Evolutionary conservation across 2,113 vertebrate genomes (phyloP).

Genomic region (Chascanopsetta lugubris): DNA sequence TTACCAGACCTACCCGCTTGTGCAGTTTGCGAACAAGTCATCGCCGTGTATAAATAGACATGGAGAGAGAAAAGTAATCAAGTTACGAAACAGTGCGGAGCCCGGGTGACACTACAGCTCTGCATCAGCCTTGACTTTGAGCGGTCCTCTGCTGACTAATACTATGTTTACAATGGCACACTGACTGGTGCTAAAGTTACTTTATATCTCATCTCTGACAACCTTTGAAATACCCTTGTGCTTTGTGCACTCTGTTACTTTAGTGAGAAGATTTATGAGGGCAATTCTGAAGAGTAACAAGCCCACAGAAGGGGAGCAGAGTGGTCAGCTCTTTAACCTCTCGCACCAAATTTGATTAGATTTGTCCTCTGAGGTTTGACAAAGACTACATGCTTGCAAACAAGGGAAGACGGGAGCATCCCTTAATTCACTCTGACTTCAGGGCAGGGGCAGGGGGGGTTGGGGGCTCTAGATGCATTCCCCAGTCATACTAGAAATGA

Average conservation of each 20-base stretch:
- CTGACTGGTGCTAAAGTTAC: conserved; percentile 73
- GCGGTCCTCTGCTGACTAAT: conserved; percentile 58
- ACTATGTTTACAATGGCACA: conserved; percentile 66
- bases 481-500: conserved; percentile 50
- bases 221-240: conserved; percentile 78
- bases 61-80: neutral
- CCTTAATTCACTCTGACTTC: conserved; percentile 63
- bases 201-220: conserved; percentile 79
- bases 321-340: conserved; percentile 73
- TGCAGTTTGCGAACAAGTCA: conserved; percentile 9
- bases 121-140: conserved; percentile 63
- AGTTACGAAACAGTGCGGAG: neutral
- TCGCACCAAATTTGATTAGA: conserved; percentile 77
- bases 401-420: conserved; percentile 56
- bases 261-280: conserved; percentile 77
- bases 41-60: neutral
- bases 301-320: conserved; percentile 59
- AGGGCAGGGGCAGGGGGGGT: conserved; percentile 36
- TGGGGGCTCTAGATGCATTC: conserved; percentile 45
- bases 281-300: conserved; percentile 79
- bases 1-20: neutral
- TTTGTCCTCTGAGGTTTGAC: conserved; percentile 76
- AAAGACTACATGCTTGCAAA: conserved; percentile 65
- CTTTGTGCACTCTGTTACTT: conserved; percentile 68
- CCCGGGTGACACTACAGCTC: conserved; percentile 18